Evolutionary conservation across 2,888 invertebrate genomes (phyloP), one percentile per base, ranked within the genome.

Genomic region (Mythimna pallens): DNA sequence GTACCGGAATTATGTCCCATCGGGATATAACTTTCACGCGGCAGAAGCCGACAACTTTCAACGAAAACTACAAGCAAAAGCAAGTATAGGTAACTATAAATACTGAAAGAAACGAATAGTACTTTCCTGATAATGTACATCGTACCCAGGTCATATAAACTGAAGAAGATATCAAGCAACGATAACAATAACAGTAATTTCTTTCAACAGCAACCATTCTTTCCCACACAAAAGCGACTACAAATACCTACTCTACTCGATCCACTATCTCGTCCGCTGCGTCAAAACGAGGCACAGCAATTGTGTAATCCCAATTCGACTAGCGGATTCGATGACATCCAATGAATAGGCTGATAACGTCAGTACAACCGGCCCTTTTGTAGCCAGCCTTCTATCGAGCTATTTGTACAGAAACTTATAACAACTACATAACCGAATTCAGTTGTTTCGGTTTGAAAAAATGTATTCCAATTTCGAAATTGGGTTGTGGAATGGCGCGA

Each of bases 241-340:
- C 59, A 78, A 70, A 65, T 70, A 78, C 78, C 74, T 75, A 78
- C 74, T 78, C 74, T 47, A 70, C 59, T 65, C 78, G 70, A 72
- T 68, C 65, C 61, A 76, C 80, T 81, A 70, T 80, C 78, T 69
- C 55, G 63, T 76, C 65, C 69, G 72, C 70, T 77, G 66, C 72
- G 73, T 81, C 64, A 76, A 81, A 91, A 90, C 90, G 90, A 70
- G 78, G 83, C 89, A 86, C 72, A 64, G 69, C 84, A 76, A 87
- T 92, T 91, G 89, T 87, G 88, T 89, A 90, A 91, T 89, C 86
- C 82, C 86, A 88, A 86, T 85, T 84, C 82, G 83, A 77, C 83
- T 86, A 83, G 86, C 84, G 82, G 86, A 89, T 87, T 82, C 89
- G 90, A 91, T 90, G 92, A 90, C 91, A 89, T 89, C 84, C 80